Base-by-base conservation (phyloP, 2,888 invertebrate species). In the Tinea trinotella region DNA sequence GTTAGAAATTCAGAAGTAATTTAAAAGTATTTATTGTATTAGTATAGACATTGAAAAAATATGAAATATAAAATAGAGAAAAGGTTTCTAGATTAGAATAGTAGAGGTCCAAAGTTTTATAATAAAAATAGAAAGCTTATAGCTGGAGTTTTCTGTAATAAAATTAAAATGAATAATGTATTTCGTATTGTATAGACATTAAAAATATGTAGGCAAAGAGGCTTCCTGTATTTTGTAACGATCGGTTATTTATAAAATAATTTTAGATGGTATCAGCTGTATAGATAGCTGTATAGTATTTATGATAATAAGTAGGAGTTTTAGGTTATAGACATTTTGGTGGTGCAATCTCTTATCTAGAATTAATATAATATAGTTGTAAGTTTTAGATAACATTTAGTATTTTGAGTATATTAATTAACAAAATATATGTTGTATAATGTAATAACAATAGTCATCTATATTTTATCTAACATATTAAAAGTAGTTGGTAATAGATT, bases 301-400 rank as follows among this genome's bases (percentile, higher is more conserved):
- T 48, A 19, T 17, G 18, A n/a, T 3, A 48, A 48, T 18, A 48
- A 20, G 50, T 50, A 50, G 50, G 50, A 50, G 24, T 48, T 1
- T 7, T 50, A 50, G 48, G 48, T 50, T 24, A 24, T 24, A 50
- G 50, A 22, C 24, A 24, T 24, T 50, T 76, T 82, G 85, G 85
- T 85, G 85, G 85, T 85, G 85, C 85, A 84, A 85, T 80, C 82
- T 84, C 81, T 74, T 67, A 62, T 59, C 30, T n/a, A 46, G 46
- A n/a, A 46, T 46, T 46, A n/a, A 19, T 46, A 46, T 59, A 59
- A 61, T 64, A 64, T 77, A 74, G 74, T 64, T 67, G 68, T 70
- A 60, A 69, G 65, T 72, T 74, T 67, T 81, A 81, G 73, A 62
- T 67, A 65, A 81, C 77, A 70, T 57, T 65, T 62, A 65, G 12